Evolutionary conservation across 2,888 invertebrate species (phyloP), one percentile per base, ranked within the genome.

Genomic region (Brachylomia viminalis): DNA sequence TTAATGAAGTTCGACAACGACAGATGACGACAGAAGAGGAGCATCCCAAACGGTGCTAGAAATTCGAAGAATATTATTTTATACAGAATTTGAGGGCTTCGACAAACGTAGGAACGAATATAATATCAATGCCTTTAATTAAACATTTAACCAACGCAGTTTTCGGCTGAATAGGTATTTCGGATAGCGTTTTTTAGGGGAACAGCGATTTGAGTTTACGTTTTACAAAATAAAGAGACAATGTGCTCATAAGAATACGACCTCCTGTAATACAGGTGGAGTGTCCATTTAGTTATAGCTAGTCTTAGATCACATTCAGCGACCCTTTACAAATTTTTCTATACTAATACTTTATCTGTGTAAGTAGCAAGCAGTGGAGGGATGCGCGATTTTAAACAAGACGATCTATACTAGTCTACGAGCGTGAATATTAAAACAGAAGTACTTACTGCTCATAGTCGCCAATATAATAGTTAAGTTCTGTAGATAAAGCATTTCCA

Each of bases 391-490:
- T 61, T 61, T n/a, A 27, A 54, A 69, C 47, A 20, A 38, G n/a
- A 30, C 6, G 0, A 52, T 23, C n/a, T 23, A 30, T 20, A 56
- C 38, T 64, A 56, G 30, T 66, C 2, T 67, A 10, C 23, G 17
- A 47, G 13, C 68, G 8, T 74, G 8, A 23, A 52, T 59, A 59
- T 61, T 38, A 59, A 45, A 13, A 54, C 11, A 75, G 7, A 47
- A 30, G 4, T 27, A 58, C 86, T 86, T 90, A 96, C 96, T 93
- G 88, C 85, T 95, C 94, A 86, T 91, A 91, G 84, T 92, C 86
- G 62, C 92, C 91, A 54, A 93, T 92, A 77, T 95, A 96, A 88
- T 94, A 89, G 33, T 91, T 91, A 58, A 95, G 88, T 87, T 95
- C 95, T 42, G 93, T 93, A 17, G 95, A 93, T 66, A 80, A 83